Conservation (phyloP, 2,888 invertebrate genomes). For the Lymantria dispar region DNA sequence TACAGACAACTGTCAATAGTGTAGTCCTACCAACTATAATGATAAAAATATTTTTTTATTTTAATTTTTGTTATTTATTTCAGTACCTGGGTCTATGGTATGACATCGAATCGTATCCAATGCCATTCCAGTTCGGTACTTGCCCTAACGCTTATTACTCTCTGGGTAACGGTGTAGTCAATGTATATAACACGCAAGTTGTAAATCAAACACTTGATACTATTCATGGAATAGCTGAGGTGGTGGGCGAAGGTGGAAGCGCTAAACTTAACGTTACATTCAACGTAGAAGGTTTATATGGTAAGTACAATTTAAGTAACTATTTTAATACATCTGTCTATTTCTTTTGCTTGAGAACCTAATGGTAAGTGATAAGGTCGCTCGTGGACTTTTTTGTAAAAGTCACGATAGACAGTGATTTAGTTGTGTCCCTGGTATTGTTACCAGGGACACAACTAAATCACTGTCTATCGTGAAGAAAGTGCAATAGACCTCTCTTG, state of each 20-base stretch:
- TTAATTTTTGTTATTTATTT: constrained; percentile 4
- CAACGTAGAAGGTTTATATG: constrained; percentile 60
- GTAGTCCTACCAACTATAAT: too few species aligned
- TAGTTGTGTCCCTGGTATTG: too few species aligned
- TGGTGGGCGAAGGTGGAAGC: constrained; percentile 72
- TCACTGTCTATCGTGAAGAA: too few species aligned
- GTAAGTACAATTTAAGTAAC: constrained; percentile 26
- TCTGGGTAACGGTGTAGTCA: constrained; percentile 26
- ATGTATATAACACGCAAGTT: constrained; percentile 51
- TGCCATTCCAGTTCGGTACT: constrained; percentile 48
- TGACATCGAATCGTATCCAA: constrained; percentile 51
- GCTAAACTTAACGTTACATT: constrained; percentile 85
- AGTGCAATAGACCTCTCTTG: too few species aligned
- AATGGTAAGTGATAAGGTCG: too few species aligned
- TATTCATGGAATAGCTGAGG: constrained; percentile 46
- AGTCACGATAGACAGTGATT: too few species aligned
- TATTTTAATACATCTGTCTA: too few species aligned
- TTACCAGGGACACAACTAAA: too few species aligned
- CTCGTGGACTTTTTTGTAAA: too few species aligned
- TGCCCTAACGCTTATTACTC: constrained; percentile 54
- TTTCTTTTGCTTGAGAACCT: too few species aligned
- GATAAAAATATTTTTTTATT: not conserved
- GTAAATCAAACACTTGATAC: constrained; percentile 44
- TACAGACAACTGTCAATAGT: too few species aligned
- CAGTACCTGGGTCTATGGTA: constrained; percentile 58